phyloP scores from a whole-genome alignment of 1,140 invertebrate genomes.

The Drosophila gunungcola region DNA sequence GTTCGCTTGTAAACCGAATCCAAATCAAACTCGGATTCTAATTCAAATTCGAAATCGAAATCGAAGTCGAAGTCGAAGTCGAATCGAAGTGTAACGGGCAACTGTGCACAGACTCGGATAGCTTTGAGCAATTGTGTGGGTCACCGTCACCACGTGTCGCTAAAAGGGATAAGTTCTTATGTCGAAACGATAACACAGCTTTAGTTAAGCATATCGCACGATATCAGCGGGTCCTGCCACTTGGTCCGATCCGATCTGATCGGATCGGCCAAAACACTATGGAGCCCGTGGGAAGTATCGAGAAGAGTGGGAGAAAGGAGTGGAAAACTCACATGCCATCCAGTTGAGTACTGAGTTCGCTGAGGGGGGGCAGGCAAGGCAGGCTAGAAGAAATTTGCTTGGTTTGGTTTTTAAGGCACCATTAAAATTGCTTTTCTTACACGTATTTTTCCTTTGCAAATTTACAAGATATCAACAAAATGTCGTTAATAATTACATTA shows the following conservation, averaged over 20 bases:
- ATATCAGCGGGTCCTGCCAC: not conserved
- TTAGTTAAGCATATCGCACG: constrained; percentile 27
- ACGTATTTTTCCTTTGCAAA: constrained; percentile 84
- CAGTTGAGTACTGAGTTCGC: constrained; percentile 42
- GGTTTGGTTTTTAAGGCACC: constrained; percentile 85
- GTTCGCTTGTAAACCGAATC: constrained; percentile 45
- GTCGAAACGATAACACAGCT: constrained; percentile 57
- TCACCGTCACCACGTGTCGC: constrained; percentile 41
- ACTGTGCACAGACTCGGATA: constrained; percentile 70
- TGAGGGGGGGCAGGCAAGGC: constrained; percentile 52
- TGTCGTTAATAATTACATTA: constrained; percentile 62
- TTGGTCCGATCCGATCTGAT: constrained; percentile 8
- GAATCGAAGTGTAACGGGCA: constrained; percentile 67
- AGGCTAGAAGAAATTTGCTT: constrained; percentile 76
- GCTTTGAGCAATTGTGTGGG: constrained; percentile 66
- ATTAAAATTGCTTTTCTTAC: constrained; percentile 85
- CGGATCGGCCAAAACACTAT: not conserved
- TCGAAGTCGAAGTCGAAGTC: no score
- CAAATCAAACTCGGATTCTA: constrained; percentile 1
- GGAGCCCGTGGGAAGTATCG: constrained; percentile 16
- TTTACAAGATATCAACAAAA: constrained; percentile 83
- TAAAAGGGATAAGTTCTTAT: constrained; percentile 79
- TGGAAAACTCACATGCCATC: constrained; percentile 68
- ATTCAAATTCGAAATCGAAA: constrained; percentile 17
- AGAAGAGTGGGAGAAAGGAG: constrained; percentile 47